These are phyloP conservation scores for Pteronura brasiliensis DNA, from an alignment of 2,113 vertebrate species.

Conservation along the genomic window DNA sequence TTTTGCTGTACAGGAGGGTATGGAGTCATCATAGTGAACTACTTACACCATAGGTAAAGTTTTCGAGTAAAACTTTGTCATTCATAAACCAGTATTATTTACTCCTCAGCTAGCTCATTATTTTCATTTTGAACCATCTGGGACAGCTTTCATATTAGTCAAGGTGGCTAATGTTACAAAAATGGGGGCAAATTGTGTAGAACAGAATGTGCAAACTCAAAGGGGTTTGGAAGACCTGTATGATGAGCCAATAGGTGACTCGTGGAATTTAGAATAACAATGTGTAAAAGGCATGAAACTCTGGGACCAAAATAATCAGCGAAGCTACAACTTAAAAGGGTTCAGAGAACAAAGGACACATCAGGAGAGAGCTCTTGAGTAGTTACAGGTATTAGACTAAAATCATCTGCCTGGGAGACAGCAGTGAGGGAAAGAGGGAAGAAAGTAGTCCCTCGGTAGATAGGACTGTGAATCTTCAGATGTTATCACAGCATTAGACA, in stretches of 20 bases:
- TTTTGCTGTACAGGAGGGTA: background rate
- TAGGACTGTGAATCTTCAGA: background rate
- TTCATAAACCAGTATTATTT: background rate
- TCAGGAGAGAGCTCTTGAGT: background rate
- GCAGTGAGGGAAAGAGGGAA: background rate
- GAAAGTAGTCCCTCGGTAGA: background rate
- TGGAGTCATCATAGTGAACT: background rate
- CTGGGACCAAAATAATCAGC: slow-evolving; percentile 25
- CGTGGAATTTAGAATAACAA: background rate
- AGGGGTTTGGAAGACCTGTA: background rate
- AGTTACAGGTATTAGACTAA: background rate
- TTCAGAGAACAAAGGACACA: slow-evolving; percentile 3
- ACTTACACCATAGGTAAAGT: background rate
- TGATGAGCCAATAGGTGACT: background rate
- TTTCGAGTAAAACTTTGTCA: slow-evolving; percentile 6
- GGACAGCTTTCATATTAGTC: background rate
- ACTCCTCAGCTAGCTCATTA: background rate
- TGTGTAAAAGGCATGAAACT: slow-evolving; percentile 47
- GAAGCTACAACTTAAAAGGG: slow-evolving; percentile 3
- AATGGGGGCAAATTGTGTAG: background rate
- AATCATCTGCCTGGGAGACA: background rate
- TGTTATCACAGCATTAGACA: background rate
- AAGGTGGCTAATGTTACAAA: slow-evolving; percentile 21
- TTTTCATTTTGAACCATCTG: slow-evolving; percentile 28
- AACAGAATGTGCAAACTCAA: background rate